phyloP scores from a whole-genome alignment of 1,140 invertebrate genomes.

The Pogonus chalceus region DNA sequence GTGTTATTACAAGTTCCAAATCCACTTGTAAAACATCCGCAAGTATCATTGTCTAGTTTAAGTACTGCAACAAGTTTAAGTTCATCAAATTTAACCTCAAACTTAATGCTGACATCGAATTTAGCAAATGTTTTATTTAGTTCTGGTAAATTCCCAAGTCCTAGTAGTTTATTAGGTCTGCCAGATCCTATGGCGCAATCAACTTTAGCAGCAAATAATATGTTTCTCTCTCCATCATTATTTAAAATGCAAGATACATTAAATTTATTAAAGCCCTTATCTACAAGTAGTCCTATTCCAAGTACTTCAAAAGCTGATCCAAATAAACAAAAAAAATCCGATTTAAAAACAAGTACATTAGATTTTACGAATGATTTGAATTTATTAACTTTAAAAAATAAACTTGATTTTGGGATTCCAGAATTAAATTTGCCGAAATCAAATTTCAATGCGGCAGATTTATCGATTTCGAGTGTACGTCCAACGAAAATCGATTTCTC shows the following conservation, averaged over 20 bases:
- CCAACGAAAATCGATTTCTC: slow-evolving; percentile 32
- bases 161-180: slow-evolving; percentile 44
- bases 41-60: slow-evolving; percentile 30
- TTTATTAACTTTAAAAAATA: slow-evolving; percentile 26
- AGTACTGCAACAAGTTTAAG: slow-evolving; percentile 38
- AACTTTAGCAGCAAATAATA: slow-evolving; percentile 56
- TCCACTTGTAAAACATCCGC: slow-evolving; percentile 39
- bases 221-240: slow-evolving; percentile 48
- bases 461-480: slow-evolving; percentile 34
- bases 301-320: slow-evolving; percentile 27
- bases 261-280: slow-evolving; percentile 40
- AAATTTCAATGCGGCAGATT: slow-evolving; percentile 37
- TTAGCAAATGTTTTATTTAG: slow-evolving; percentile 50
- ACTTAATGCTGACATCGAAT: slow-evolving; percentile 48
- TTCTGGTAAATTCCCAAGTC: slow-evolving; percentile 46
- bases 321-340: slow-evolving; percentile 32
- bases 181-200: slow-evolving; percentile 57
- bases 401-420: slow-evolving; percentile 15
- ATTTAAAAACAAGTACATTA: slow-evolving; percentile 21
- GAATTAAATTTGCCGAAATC: slow-evolving; percentile 23
- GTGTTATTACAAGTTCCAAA: slow-evolving; percentile 43
- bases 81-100: slow-evolving; percentile 44
- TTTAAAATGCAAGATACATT: slow-evolving; percentile 44
- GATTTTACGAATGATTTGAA: slow-evolving; percentile 30
- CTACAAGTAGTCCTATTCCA: slow-evolving; percentile 35